Base-by-base conservation (phyloP, 2,888 invertebrate genomes). In the Conchocele bisecta region DNA sequence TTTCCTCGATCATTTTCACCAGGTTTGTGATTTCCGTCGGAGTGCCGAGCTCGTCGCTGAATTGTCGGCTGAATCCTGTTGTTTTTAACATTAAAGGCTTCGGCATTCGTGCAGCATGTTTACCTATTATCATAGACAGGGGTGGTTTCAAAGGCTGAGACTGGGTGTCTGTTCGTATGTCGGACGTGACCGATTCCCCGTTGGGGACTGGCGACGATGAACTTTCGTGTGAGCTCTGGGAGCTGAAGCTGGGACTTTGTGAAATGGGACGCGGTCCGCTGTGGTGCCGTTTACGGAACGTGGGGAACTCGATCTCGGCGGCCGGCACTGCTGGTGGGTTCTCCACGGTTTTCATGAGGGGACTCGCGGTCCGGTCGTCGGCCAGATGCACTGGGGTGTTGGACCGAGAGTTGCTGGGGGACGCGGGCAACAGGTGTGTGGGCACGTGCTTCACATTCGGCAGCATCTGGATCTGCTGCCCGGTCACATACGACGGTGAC, bases 401-500 rank as follows among this genome's bases (percentile, higher is more conserved):
- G 9, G 82, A 75, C 15, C 83, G 66, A 0, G 83, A 83, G 61
- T 67, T 75, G 35, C 56, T 76, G 7, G 76, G 69, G 65, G 75
- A 78, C 11, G 68, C 74, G 17, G 75, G 67, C 42, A 65, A 69
- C 46, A 84, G 57, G 53, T 87, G 87, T 44, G 83, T 74, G 13
- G 86, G 86, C 1, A 85, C 83, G 75, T 88, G 87, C 69, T 83
- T 84, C 3, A 86, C 88, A 66, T 87, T 88, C 4, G 89, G 88
- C 48, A 89, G 75, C 26, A 89, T 78, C 75, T 87, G 87, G 53
- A 88, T 83, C 31, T 82, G 81, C 39, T 82, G 83, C 29, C 82
- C 77, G 2, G 81, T 60, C 11, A 77, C 61, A 26, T 77, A 56
- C 7, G 82, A 79, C 31, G 83, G 81, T n/a, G 79, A 77, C 11